Evolutionary conservation across 2,797 vertebrate species (phyloP).

Genomic region (Smutsia gigantea): DNA sequence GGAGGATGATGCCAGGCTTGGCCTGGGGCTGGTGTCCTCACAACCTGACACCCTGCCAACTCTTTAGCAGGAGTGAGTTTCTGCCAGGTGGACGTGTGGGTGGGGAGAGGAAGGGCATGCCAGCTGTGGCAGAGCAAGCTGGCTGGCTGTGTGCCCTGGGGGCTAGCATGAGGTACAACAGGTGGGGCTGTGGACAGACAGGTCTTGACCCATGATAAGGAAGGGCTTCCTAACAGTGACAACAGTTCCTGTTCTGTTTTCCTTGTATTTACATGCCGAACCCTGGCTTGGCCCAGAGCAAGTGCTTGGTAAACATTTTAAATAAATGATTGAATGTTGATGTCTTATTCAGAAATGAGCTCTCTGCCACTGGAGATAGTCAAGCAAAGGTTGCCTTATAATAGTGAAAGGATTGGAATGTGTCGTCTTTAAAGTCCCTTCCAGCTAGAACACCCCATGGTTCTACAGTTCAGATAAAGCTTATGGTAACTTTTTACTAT

Average conservation of each 20-base stretch:
- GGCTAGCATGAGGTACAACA: background rate
- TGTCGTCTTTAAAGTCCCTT: background rate
- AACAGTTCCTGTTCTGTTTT: constrained; percentile 18
- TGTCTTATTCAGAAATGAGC: constrained; percentile 13
- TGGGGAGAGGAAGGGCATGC: background rate
- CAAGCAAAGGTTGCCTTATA: background rate
- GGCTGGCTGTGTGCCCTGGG: background rate
- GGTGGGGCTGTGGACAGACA: constrained; percentile 21
- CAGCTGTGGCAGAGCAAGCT: background rate
- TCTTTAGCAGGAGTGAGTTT: constrained; percentile 2
- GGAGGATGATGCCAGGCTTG: background rate
- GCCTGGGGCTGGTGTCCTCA: background rate
- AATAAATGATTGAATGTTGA: background rate
- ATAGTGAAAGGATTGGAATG: background rate
- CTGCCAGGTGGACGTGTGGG: constrained; percentile 25
- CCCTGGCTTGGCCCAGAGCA: background rate
- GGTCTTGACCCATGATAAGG: background rate
- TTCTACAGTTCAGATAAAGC: background rate
- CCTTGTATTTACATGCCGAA: constrained; percentile 9
- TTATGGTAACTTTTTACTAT: background rate
- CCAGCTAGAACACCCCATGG: background rate
- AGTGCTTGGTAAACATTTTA: background rate
- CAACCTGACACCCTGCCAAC: background rate
- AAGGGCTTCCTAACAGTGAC: constrained; percentile 47
- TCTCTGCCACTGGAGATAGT: background rate